Base-by-base conservation (phyloP, 1,140 invertebrate species). In the Cotesia chilonis region DNA sequence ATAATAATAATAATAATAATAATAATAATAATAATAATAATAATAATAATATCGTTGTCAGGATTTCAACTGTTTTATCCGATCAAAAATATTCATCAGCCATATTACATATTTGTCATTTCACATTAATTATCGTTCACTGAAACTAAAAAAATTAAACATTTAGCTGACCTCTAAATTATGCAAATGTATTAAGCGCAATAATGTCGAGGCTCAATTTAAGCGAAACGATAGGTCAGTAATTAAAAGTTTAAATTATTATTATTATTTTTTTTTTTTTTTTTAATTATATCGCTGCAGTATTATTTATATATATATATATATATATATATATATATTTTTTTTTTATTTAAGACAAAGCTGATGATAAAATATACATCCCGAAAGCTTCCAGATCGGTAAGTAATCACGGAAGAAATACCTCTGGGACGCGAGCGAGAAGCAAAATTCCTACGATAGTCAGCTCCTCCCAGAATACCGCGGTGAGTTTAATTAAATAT, bases 401-500 rank as follows among this genome's bases (percentile, higher is more conserved):
- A 20, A 28, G 14, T 10, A 41, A 55, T 10, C n/a, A 20, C 9
- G n/a, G 20, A 54, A 36, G 47, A 37, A 10, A 14, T 38, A 9
- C 54, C 9, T 54, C 60, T 4, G 60, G 12, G 5, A 20, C 20
- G 38, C 36, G 36, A 20, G n/a, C 59, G 47, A 55, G 75, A 12
- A 47, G 70, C 38, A 68, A 68, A 38, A 68, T 68, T 10, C 67
- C 67, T 4, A 60, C n/a, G 12, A 68, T 55, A 4, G 63, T 60
- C 41, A 68, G 14, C 17, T 17, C 17, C 17, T 17, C 37, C 20
- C 67, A 65, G 20, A 75, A 41, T 65, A n/a, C 35, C 54, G 20
- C 41, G 35, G 63, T 61, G 12, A 55, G 51, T 14, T 28, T 12
- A 28, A 10, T 47, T 17, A 28, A 17, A 59, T 20, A 6, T 28